Percentiles rank a stretch among this genome's conserved stretches.
phyloP scores from a whole-genome alignment of 1,140 invertebrate genomes.

The Euwallacea similis region DNA sequence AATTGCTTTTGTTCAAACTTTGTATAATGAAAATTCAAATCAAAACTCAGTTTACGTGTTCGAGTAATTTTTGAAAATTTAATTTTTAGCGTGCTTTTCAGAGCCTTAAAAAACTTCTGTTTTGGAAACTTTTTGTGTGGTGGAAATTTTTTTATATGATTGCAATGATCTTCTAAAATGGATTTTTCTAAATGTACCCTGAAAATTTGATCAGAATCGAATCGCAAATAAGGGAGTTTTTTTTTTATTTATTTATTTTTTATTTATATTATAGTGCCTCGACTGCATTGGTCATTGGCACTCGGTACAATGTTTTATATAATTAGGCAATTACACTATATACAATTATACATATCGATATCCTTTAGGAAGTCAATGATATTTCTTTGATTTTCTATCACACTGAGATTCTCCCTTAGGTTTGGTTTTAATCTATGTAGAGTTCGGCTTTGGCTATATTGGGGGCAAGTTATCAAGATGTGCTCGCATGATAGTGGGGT shows the following conservation, averaged over 20 bases:
- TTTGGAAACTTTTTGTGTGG: no score
- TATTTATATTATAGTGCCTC: conserved; percentile 5
- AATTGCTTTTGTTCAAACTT: no score
- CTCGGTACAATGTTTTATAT: not conserved
- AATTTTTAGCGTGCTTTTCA: no score
- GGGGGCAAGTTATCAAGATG: not conserved
- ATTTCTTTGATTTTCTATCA: not conserved
- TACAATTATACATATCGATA: not conserved
- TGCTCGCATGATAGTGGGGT: not conserved
- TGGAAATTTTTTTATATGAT: no score
- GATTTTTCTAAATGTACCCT: no score
- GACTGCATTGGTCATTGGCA: not conserved
- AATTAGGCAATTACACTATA: not conserved
- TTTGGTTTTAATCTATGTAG: not conserved
- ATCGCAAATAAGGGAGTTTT: no score
- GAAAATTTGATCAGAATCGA: no score
- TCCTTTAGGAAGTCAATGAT: not conserved
- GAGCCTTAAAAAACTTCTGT: no score
- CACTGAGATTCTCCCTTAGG: not conserved
- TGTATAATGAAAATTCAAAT: no score
- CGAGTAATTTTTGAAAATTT: no score
- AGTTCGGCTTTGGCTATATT: not conserved
- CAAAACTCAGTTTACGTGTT: no score
- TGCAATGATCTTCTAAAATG: no score
- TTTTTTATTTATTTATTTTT: not conserved